phyloP scores from a whole-genome alignment of 2,113 vertebrate species.

The Melanotaenia duboulayi region DNA sequence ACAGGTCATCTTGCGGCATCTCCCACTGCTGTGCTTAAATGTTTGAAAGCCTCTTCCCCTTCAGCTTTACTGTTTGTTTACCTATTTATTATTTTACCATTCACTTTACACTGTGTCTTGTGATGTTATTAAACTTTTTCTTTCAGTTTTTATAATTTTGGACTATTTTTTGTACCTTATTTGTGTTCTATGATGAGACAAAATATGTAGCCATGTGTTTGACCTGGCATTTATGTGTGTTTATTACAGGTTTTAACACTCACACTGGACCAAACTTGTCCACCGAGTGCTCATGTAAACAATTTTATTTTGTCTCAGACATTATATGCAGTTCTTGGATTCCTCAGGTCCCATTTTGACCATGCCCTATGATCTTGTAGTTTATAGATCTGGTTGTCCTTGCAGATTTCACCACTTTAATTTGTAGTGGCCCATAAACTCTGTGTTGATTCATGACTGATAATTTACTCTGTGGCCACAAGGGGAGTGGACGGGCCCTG shows the following conservation, averaged over 20 bases:
- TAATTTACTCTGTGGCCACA: constrained; percentile 78
- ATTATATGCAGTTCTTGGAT: constrained; percentile 48
- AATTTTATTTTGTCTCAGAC: constrained; percentile 11
- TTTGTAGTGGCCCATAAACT: constrained; percentile 88
- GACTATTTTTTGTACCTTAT: constrained; percentile 6
- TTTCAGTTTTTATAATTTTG: constrained; percentile 27
- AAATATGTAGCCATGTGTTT: constrained; percentile 80
- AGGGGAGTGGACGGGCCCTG: constrained; percentile 68
- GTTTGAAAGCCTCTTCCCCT: constrained; percentile 77
- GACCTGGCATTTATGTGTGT: constrained; percentile 74
- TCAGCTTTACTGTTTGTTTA: constrained; percentile 76
- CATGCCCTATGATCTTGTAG: constrained; percentile 35
- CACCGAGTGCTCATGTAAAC: constrained; percentile 38
- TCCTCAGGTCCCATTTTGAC: constrained; percentile 25
- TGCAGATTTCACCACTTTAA: constrained; percentile 88
- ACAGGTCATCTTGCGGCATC: constrained; percentile 62
- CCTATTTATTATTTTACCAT: constrained; percentile 71
- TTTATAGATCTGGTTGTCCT: constrained; percentile 85
- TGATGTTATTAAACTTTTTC: constrained; percentile 37
- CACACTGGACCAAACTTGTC: constrained; percentile 43
- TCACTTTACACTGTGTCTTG: constrained; percentile 51
- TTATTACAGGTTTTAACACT: constrained; percentile 81
- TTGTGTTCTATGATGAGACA: constrained; percentile 54
- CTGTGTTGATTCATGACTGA: constrained; percentile 88
- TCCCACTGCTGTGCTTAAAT: constrained; percentile 70